Conservation (phyloP, 2,888 invertebrate genomes). For the Diarsia brunnea region DNA sequence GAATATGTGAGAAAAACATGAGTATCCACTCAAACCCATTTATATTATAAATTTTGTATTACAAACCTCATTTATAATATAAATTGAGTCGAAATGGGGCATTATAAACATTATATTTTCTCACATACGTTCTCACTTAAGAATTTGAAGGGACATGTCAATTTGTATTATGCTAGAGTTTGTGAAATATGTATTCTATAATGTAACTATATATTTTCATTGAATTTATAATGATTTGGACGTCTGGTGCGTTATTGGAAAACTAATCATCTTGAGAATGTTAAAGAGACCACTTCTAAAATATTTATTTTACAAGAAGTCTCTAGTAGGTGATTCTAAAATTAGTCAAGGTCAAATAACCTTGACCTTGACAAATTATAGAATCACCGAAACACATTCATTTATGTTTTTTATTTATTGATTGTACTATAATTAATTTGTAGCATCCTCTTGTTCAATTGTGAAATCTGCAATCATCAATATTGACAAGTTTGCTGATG, state of each 20-base stretch:
- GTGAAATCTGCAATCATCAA: neutral
- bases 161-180: slow-evolving; percentile 27
- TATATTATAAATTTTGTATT: slow-evolving; percentile 59
- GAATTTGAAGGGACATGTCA: slow-evolving; percentile 45
- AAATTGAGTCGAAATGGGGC: slow-evolving; percentile 57
- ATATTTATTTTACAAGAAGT: too few relatives aligned
- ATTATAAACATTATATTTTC: slow-evolving; percentile 59
- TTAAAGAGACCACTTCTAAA: neutral
- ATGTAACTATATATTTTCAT: slow-evolving; percentile 38
- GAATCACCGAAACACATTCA: too few relatives aligned
- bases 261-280: slow-evolving; percentile 9
- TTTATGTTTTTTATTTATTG: too few relatives aligned
- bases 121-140: slow-evolving; percentile 38
- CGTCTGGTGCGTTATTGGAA: slow-evolving; percentile 7
- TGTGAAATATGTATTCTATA: slow-evolving; percentile 43
- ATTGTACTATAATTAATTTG: too few relatives aligned
- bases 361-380: neutral
- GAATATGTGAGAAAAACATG: slow-evolving; percentile 58
- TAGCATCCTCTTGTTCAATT: neutral
- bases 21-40: slow-evolving; percentile 52
- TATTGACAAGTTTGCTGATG: neutral
- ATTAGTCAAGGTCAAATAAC: neutral
- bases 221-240: slow-evolving; percentile 31
- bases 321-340: too few relatives aligned
- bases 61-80: slow-evolving; percentile 54